phyloP scores from a whole-genome alignment of 2,113 vertebrate species.

The Cyrtonyx montezumae region DNA sequence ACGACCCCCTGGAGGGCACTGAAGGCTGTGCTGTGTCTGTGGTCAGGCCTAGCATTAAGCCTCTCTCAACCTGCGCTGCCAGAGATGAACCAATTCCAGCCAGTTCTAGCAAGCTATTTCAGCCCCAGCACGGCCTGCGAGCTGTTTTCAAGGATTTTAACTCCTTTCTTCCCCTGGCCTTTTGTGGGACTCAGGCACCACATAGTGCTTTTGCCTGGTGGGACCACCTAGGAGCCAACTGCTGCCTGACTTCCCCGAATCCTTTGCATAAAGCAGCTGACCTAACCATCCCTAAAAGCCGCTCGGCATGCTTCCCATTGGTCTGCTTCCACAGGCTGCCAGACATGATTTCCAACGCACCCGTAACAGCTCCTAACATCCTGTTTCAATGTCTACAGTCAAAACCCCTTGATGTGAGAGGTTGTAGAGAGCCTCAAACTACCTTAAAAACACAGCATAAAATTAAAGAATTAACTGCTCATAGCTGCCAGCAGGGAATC shows the following conservation, averaged over 20 bases:
- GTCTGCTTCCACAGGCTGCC: background rate
- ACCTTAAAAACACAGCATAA: conserved; percentile 49
- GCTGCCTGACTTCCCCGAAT: background rate
- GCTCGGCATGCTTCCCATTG: background rate
- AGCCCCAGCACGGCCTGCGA: background rate
- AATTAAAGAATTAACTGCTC: conserved; percentile 47
- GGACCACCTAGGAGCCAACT: background rate
- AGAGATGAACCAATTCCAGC: background rate
- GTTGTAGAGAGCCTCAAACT: background rate
- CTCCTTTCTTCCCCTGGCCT: background rate
- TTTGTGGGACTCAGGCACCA: background rate
- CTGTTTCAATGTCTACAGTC: background rate
- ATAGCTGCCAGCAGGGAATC: conserved; percentile 41
- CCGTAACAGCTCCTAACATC: background rate
- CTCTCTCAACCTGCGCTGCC: background rate
- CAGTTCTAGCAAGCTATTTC: background rate
- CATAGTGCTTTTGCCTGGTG: background rate
- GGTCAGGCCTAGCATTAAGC: background rate
- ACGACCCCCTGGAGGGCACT: fast-evolving
- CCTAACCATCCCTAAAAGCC: background rate
- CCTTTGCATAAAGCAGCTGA: background rate
- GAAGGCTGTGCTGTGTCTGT: background rate
- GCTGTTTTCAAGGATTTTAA: background rate
- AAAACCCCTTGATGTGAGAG: background rate
- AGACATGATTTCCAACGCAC: background rate